phyloP scores from a whole-genome alignment of 2,113 vertebrate genomes.

The Prionailurus viverrinus region DNA sequence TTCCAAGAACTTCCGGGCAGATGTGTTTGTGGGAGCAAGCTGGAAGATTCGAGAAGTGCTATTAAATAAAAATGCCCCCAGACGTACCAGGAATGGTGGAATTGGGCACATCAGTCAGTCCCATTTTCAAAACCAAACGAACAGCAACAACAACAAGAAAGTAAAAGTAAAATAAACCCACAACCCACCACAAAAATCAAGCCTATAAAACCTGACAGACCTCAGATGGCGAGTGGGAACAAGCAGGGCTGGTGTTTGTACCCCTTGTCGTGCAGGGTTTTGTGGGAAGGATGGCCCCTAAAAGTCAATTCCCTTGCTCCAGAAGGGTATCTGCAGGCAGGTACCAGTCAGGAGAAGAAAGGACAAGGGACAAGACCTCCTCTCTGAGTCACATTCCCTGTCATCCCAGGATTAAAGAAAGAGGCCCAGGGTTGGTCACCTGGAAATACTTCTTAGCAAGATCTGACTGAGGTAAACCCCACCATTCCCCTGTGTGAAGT shows the following conservation, averaged over 20 bases:
- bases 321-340: not conserved
- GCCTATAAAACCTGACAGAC: conserved; percentile 2
- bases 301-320: not conserved
- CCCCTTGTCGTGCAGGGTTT: not conserved
- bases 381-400: not conserved
- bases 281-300: not conserved
- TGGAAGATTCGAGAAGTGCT: not conserved
- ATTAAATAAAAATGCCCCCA: not conserved
- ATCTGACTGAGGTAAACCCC: not conserved
- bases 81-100: not conserved
- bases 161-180: not conserved
- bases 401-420: not conserved
- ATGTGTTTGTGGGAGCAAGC: conserved; percentile 16
- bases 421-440: not conserved
- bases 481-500: not conserved
- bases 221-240: not conserved
- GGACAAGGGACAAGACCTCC: not conserved
- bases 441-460: not conserved
- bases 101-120: not conserved
- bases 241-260: not conserved
- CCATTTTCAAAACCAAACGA: conserved; percentile 59
- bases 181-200: conserved; percentile 70
- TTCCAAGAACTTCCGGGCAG: conserved; percentile 26
- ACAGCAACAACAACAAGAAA: not conserved
- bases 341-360: not conserved